phyloP scores from a whole-genome alignment of 2,113 vertebrate species.

The Sula dactylatra region DNA sequence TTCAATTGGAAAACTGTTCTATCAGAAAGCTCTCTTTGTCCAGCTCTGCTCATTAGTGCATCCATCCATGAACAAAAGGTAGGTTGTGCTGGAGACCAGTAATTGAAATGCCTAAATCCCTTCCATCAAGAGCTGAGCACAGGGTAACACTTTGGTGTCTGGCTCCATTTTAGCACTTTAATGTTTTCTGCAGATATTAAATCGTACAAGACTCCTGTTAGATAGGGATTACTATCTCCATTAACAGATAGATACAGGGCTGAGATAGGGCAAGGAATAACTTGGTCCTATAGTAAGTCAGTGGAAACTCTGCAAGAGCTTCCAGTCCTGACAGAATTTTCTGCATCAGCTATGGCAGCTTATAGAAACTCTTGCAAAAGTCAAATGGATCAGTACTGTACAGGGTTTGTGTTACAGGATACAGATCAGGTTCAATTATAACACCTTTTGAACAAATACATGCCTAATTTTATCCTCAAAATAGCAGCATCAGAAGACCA shows the following conservation, averaged over 20 bases:
- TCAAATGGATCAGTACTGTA: neutral
- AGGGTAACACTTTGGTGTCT: neutral
- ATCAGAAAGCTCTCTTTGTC: neutral
- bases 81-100: neutral
- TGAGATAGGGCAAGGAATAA: neutral
- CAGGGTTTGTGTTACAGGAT: neutral
- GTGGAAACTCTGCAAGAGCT: neutral
- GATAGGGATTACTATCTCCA: neutral
- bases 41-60: constrained; percentile 18
- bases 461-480: neutral
- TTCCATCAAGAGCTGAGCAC: neutral
- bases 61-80: constrained; percentile 19
- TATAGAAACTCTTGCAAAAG: neutral
- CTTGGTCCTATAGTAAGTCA: neutral
- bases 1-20: neutral
- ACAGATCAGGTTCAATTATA: neutral
- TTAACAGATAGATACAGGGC: neutral
- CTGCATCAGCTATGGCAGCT: neutral
- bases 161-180: neutral
- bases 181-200: neutral
- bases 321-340: neutral
- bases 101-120: neutral
- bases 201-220: neutral
- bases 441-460: neutral
- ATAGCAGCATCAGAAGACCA: neutral